Evolutionary conservation across 2,797 vertebrate species (phyloP).

Genomic region (Melanotaenia parkinsoni): DNA sequence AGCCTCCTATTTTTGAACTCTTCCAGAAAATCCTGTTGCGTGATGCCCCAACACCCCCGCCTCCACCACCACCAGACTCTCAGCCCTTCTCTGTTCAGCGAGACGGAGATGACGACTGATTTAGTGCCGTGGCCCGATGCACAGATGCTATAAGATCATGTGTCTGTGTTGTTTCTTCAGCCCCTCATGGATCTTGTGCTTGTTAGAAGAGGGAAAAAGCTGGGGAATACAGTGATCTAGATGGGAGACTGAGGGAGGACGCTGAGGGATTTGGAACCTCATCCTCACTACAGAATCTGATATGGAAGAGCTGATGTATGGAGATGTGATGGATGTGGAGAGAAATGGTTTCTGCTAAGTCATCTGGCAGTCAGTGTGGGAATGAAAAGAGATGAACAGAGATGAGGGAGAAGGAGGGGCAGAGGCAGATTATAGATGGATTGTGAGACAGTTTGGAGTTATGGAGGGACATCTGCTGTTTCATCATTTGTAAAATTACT

Average conservation of each 20-base stretch:
- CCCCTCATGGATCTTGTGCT: conserved; percentile 75
- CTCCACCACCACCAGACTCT: background rate
- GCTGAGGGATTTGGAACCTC: conserved; percentile 73
- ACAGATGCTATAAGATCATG: conserved; percentile 81
- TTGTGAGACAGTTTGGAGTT: conserved; percentile 24
- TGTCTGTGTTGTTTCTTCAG: conserved; percentile 80
- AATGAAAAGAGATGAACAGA: conserved; percentile 48
- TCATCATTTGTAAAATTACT: conserved; percentile 10
- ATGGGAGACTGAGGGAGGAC: conserved; percentile 44
- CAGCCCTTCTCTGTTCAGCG: conserved; percentile 20
- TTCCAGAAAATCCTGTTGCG: conserved; percentile 61
- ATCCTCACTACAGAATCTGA: conserved; percentile 69
- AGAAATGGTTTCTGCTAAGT: conserved; percentile 58
- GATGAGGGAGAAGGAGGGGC: background rate
- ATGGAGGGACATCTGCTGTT: conserved; percentile 65
- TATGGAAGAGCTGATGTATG: conserved; percentile 71
- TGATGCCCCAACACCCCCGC: conserved; percentile 50
- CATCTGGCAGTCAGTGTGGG: conserved; percentile 55
- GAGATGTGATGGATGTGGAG: conserved; percentile 67
- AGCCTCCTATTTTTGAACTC: conserved; percentile 65
- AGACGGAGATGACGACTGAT: conserved; percentile 73
- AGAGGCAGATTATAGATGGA: conserved; percentile 24
- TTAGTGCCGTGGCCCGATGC: conserved; percentile 69
- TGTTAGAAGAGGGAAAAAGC: conserved; percentile 75
- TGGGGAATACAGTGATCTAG: conserved; percentile 56